Percentiles rank a stretch among this genome's conserved stretches.
These are phyloP conservation scores for Biston betularia DNA, from an alignment of 2,888 invertebrate genomes.

Conservation along the genomic window DNA sequence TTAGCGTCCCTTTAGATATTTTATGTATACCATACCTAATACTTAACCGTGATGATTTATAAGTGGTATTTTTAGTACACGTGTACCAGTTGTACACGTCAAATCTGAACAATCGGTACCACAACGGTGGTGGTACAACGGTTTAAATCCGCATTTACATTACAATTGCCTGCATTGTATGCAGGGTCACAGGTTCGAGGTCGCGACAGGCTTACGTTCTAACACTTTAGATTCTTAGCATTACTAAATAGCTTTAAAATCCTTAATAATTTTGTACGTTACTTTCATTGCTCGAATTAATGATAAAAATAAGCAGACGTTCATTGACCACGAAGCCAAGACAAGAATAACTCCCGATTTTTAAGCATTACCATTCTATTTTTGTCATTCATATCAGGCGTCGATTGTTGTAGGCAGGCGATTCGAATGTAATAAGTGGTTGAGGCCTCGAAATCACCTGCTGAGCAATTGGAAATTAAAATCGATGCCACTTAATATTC, in stretches of 20 bases:
- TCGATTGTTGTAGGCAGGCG: slow-evolving; percentile 49
- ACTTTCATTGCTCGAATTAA: slow-evolving; percentile 8
- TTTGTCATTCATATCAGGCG: slow-evolving; percentile 57
- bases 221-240: slow-evolving; percentile 50
- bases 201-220: slow-evolving; percentile 64
- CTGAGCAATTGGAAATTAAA: slow-evolving; percentile 60
- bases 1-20: no score
- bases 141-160: slow-evolving; percentile 74
- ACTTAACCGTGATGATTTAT: no score
- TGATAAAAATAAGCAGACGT: slow-evolving; percentile 47
- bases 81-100: slow-evolving; percentile 23
- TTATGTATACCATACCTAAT: no score
- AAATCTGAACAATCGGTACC: slow-evolving; percentile 64
- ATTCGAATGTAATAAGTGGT: slow-evolving; percentile 57
- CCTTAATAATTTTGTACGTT: not conserved
- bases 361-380: slow-evolving; percentile 47
- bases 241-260: slow-evolving; percentile 51
- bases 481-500: slow-evolving; percentile 62
- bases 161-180: slow-evolving; percentile 77
- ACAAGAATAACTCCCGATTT: slow-evolving; percentile 37
- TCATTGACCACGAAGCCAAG: slow-evolving; percentile 51
- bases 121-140: slow-evolving; percentile 64
- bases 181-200: slow-evolving; percentile 83
- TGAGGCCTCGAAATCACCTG: slow-evolving; percentile 54
- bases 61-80: slow-evolving; percentile 7